These are phyloP conservation scores for Chionomys nivalis DNA, from an alignment of 2,113 vertebrate genomes.

Conservation along the genomic window DNA sequence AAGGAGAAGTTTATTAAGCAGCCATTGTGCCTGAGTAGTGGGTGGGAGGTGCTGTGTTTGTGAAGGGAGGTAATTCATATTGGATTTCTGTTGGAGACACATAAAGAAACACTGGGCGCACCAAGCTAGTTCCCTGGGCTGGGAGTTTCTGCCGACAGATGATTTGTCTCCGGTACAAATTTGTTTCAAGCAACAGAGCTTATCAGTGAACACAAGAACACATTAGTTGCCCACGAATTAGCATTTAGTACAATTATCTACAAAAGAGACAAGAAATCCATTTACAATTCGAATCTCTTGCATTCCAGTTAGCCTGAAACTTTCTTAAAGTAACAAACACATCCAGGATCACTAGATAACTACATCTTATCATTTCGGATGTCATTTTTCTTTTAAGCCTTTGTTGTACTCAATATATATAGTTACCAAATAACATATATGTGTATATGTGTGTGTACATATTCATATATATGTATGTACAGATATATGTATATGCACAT, in stretches of 20 bases:
- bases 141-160: conserved; percentile 11
- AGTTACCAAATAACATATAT: no score
- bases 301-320: conserved; percentile 69
- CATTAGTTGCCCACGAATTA: conserved; percentile 73
- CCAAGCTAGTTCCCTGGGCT: not conserved
- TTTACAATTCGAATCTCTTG: conserved; percentile 77
- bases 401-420: no score
- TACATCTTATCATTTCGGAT: conserved; percentile 46
- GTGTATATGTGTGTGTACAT: fast-evolving
- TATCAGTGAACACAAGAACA: conserved; percentile 76
- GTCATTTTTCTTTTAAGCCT: conserved; percentile 34
- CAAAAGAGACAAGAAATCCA: conserved; percentile 70
- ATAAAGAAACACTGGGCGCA: not conserved
- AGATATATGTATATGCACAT: no score
- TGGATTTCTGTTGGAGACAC: not conserved
- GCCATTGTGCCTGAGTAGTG: not conserved
- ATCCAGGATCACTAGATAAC: conserved; percentile 60
- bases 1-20: not conserved
- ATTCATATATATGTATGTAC: no score
- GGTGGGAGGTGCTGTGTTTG: not conserved
- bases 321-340: conserved; percentile 72
- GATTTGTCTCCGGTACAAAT: conserved; percentile 67
- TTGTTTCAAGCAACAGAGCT: conserved; percentile 70
- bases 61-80: not conserved
- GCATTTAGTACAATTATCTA: conserved; percentile 77